phyloP scores from a whole-genome alignment of 2,113 vertebrate genomes.

The Ochotona princeps region DNA sequence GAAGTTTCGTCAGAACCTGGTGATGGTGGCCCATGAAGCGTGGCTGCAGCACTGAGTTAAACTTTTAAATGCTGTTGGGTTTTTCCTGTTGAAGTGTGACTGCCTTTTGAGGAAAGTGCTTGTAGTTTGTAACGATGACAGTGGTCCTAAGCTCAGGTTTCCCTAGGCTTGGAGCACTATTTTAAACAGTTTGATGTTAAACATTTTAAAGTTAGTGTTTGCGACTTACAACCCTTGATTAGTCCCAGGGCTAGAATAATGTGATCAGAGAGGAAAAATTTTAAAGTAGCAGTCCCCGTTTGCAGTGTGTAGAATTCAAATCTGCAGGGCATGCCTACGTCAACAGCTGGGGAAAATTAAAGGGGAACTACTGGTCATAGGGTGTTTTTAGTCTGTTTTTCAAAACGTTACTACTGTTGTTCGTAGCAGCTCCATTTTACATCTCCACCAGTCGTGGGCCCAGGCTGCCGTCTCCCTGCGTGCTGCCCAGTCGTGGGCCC shows the following conservation, averaged over 20 bases:
- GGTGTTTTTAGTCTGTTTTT: not conserved
- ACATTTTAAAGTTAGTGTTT: not conserved
- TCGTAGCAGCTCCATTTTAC: not conserved
- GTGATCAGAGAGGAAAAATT: not conserved
- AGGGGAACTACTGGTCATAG: not conserved
- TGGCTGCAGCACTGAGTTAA: not conserved
- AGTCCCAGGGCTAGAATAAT: not conserved
- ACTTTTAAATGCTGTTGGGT: not conserved
- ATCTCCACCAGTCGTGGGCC: not conserved
- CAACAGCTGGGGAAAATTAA: not conserved
- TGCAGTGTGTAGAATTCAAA: not conserved
- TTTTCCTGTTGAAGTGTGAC: not conserved
- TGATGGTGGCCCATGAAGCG: not conserved
- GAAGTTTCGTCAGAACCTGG: not conserved
- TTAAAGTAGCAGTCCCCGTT: not conserved
- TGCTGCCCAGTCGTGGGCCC: not conserved
- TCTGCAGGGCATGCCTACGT: not conserved
- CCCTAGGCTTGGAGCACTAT: not conserved
- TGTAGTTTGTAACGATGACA: not conserved
- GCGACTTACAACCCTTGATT: not conserved
- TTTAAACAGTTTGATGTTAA: constrained; percentile 11
- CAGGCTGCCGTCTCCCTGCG: not conserved
- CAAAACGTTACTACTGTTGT: not conserved
- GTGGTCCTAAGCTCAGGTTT: not conserved
- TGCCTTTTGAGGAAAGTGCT: not conserved